Conservation (phyloP, 2,797 vertebrate genomes). For the Mycteria americana region DNA sequence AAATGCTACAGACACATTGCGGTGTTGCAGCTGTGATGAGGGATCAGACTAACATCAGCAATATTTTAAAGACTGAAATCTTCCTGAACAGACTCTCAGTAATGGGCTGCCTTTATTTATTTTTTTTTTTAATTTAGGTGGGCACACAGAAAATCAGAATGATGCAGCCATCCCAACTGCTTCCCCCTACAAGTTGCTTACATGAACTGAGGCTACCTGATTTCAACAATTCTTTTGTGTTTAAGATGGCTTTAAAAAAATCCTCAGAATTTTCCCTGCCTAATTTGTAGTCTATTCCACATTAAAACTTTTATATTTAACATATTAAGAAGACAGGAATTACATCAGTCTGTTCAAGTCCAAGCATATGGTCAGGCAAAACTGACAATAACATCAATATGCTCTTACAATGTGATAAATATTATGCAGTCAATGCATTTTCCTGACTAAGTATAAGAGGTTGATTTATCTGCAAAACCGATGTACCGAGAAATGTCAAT, state of each 20-base stretch:
- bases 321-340: background rate
- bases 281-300: background rate
- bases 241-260: background rate
- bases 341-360: background rate
- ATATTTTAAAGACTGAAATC: background rate
- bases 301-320: background rate
- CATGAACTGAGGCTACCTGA: background rate
- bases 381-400: background rate
- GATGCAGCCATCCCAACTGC: background rate
- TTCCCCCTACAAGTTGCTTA: background rate
- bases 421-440: background rate
- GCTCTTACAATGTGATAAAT: background rate
- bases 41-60: background rate
- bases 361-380: background rate
- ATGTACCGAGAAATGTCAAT: background rate
- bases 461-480: background rate
- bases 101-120: background rate
- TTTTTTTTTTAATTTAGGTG: background rate
- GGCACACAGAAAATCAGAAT: background rate
- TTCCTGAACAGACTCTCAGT: background rate
- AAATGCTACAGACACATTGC: background rate
- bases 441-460: background rate
- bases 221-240: background rate
- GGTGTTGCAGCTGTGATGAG: background rate
- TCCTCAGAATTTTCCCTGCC: background rate